These are phyloP conservation scores for Subanguina moxae DNA, from an alignment of 1,140 invertebrate species.

Conservation along the genomic window DNA sequence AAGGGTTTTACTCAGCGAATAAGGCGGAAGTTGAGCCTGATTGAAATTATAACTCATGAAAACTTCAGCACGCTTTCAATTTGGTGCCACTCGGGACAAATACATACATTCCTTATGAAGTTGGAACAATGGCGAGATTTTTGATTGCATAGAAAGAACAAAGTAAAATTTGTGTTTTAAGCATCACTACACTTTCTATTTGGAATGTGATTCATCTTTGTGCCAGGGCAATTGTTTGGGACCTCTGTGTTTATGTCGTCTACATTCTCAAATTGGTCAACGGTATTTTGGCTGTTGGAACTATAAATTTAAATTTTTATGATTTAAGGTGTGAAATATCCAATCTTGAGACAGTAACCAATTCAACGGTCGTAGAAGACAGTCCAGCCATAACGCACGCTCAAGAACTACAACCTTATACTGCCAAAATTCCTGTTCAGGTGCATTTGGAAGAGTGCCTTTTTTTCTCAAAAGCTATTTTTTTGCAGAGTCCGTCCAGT, in stretches of 20 bases:
- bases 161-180: too few species aligned
- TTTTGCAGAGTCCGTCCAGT: conserved; percentile 2
- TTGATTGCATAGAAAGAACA: too few species aligned
- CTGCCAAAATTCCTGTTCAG: not conserved
- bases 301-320: too few species aligned
- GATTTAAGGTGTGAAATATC: not conserved
- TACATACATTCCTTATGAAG: not conserved
- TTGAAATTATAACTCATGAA: too few species aligned
- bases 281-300: not conserved
- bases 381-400: not conserved
- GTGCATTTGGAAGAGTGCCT: too few species aligned
- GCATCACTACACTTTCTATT: not conserved
- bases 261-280: not conserved
- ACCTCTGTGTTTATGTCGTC: not conserved
- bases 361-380: not conserved
- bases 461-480: not conserved
- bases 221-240: not conserved
- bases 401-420: conserved; percentile 3
- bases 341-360: not conserved
- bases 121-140: not conserved
- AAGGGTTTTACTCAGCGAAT: too few species aligned
- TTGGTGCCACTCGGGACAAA: conserved; percentile 1
- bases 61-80: conserved; percentile 3
- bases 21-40: too few species aligned
- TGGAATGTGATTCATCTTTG: not conserved